phyloP scores from a whole-genome alignment of 2,113 vertebrate genomes.

The Silurus meridionalis region DNA sequence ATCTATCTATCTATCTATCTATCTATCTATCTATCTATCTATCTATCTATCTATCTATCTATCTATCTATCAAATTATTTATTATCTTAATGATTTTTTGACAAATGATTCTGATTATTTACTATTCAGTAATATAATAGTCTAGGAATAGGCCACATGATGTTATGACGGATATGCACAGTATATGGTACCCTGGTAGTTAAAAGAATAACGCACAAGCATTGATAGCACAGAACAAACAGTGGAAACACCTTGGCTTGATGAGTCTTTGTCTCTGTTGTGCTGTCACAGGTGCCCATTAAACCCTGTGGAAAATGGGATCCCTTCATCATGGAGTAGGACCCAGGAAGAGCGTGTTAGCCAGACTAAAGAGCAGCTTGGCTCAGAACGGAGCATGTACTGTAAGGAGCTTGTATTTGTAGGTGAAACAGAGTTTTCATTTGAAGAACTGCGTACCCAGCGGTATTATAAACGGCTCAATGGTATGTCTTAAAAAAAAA shows the following conservation, averaged over 20 bases:
- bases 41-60: too few species aligned
- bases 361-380: conserved; percentile 69
- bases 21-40: too few species aligned
- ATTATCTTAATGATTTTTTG: too few species aligned
- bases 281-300: not conserved
- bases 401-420: conserved; percentile 78
- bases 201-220: too few species aligned
- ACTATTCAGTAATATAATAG: too few species aligned
- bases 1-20: too few species aligned
- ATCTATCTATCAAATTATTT: too few species aligned
- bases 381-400: conserved; percentile 74
- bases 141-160: too few species aligned
- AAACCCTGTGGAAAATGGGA: not conserved
- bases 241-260: not conserved
- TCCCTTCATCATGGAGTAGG: not conserved
- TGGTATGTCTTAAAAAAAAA: conserved; percentile 57
- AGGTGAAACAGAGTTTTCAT: conserved; percentile 77
- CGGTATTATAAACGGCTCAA: conserved; percentile 73
- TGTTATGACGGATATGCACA: too few species aligned
- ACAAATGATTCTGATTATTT: too few species aligned
- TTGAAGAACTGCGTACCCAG: conserved; percentile 83
- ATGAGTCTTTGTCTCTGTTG: conserved; percentile 33
- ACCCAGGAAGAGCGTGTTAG: conserved; percentile 67
- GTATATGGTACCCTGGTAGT: too few species aligned
- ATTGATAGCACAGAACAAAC: not conserved